Percentiles rank a stretch among this genome's conserved stretches.
Evolutionary conservation across 2,888 invertebrate genomes (phyloP).

Genomic region (Scaptomyza tumidula): DNA sequence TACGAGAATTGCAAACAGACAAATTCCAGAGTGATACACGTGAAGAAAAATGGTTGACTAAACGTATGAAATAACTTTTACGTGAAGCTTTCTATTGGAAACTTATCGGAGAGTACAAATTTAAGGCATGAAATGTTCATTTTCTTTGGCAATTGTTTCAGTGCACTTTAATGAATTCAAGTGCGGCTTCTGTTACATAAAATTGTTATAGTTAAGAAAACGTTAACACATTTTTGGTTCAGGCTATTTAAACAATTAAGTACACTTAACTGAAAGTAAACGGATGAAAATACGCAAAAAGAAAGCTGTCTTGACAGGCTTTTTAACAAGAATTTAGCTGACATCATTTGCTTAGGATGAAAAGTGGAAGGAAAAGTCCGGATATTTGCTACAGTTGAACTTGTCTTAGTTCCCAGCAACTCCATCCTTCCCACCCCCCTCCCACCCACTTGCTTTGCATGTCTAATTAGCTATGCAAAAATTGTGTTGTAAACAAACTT

Average conservation of each 20-base stretch:
- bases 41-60: background rate
- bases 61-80: background rate
- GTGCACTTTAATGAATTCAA: background rate
- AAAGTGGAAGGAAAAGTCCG: conserved; percentile 2
- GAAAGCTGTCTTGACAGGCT: conserved; percentile 7
- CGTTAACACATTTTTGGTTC: conserved; percentile 16
- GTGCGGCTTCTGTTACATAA: background rate
- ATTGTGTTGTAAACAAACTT: conserved; percentile 71
- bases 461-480: conserved; percentile 77
- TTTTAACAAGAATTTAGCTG: conserved; percentile 38
- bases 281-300: background rate
- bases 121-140: too few species aligned
- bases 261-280: background rate
- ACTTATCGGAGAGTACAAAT: background rate
- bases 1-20: conserved; percentile 10
- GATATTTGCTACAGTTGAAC: conserved; percentile 36
- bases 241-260: conserved; percentile 19
- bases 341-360: conserved; percentile 43
- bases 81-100: background rate
- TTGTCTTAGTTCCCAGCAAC: conserved; percentile 14
- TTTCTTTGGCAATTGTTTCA: too few species aligned
- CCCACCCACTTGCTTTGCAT: conserved; percentile 16
- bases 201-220: conserved; percentile 7
- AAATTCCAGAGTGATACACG: conserved; percentile 7
- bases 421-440: background rate